Base-by-base conservation (phyloP, 2,113 vertebrate species). In the Climacteris rufus region DNA sequence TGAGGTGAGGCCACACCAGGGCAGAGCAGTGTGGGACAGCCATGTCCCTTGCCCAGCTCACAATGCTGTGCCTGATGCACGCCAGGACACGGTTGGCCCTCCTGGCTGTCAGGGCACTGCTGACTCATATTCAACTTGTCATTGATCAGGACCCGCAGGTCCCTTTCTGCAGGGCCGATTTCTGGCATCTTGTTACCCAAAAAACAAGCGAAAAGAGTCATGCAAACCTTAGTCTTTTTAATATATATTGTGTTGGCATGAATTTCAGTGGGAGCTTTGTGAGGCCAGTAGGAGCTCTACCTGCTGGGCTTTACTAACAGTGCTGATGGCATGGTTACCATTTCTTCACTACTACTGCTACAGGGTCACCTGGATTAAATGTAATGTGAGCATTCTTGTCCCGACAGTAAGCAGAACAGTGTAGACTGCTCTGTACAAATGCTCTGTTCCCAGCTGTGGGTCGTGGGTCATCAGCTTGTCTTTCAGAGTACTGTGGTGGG, bases 351-450 rank as follows among this genome's bases (percentile, higher is more conserved):
- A 15, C 7, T 69, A 1, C 52, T 87, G 40, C 31, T 60, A 22
- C 16, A 53, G 40, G 24, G 17, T 90, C 44, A 71, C 39, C n/a
- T 66, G 66, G 11, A 61, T 57, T 69, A 91, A 80, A 93, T 59
- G 30, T 71, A 17, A 17, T 10, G 25, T 50, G 53, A 76, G 24
- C 9, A 3, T 50, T 76, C 4, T 19, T 87, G 45, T 70, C 40
- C 20, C 0, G 0, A 0, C 12, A 40, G 11, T 74, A 74, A 40
- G 64, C 50, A 44, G 64, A 53, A 11, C 28, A 37, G 18, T n/a
- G 47, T 49, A 57, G 20, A 4, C 30, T 28, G 5, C n/a, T n/a
- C n/a, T n/a, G 68, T 77, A 23, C 22, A 84, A 83, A 66, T 35
- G 12, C 22, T 53, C 40, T 87, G 9, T 35, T 71, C 33, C 45